These are phyloP conservation scores for Lepidotrigona ventralis DNA, from an alignment of 1,140 invertebrate genomes.

Conservation along the genomic window DNA sequence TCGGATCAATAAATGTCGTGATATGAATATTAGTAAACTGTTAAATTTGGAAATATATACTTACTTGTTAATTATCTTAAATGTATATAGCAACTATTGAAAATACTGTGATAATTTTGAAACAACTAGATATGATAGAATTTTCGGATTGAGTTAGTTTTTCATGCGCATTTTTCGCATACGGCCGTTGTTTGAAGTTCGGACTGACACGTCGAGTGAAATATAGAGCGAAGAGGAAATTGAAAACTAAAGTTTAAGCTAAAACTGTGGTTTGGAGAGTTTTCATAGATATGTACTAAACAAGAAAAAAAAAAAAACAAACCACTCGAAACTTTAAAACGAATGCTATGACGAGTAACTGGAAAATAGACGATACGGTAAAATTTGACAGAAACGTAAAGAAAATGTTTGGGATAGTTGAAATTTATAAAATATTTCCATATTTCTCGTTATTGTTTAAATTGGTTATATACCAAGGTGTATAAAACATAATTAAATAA, in stretches of 20 bases:
- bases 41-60: no score
- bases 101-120: not conserved
- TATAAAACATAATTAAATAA: not conserved
- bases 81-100: no score
- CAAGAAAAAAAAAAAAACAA: not conserved
- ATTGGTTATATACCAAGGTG: not conserved
- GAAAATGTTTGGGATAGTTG: not conserved
- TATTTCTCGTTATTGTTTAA: not conserved
- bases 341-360: not conserved
- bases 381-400: not conserved
- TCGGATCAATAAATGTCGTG: no score
- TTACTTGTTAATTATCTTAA: no score
- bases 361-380: not conserved
- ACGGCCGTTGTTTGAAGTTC: not conserved
- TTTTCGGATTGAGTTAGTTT: not conserved
- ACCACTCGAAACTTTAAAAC: not conserved
- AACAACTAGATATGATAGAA: not conserved
- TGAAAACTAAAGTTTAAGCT: slow-evolving; percentile 5
- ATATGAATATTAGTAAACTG: no score
- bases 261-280: not conserved
- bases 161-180: not conserved
- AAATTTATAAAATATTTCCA: not conserved
- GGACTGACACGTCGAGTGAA: not conserved
- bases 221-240: slow-evolving; percentile 3
- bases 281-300: not conserved